Evolutionary conservation across 2,888 invertebrate genomes (phyloP), one percentile per base, ranked within the genome.

Genomic region (Ormyrus thymus): DNA sequence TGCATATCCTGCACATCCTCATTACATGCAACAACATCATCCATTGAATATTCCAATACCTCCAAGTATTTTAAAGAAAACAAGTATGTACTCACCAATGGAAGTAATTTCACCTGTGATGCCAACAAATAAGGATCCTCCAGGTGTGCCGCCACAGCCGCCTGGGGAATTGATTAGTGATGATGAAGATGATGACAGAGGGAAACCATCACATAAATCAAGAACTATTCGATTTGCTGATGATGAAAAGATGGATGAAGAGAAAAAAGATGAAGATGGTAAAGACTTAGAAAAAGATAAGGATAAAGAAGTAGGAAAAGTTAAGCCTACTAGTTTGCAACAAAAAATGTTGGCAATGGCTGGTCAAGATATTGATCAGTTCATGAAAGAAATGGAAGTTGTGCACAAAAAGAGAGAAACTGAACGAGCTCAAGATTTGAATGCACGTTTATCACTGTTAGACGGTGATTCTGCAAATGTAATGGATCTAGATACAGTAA

Each of bases 331-430:
- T 0, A 94, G 95, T 0, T 89, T 97, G 51, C 97, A 97, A 86
- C 95, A 96, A 85, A 94, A 95, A 84, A 97, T 97, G 96, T 91
- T 97, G 85, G 95, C 95, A n/a, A 92, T 97, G 86, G 96, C 96
- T 10, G 97, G 97, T 0, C 97, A 97, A 90, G 97, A 97, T 86
- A 95, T 97, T 29, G 97, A 97, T 85, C 95, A 96, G 82, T 97
- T 97, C 85, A 97, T 97, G 96, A 95, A 96, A 86, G 97, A 97
- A 92, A 96, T 96, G 96, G 96, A 96, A 90, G 95, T 94, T 81
- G 96, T 95, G 0, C 95, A 95, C 83, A 94, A 94, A 86, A 95
- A 95, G 88, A 92, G 94, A 81, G 95, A 94, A 86, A 90, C 92
- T n/a, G 94, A 94, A 84, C 90, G 93, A 83, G 92, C 92, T 0